Percentiles rank a stretch among this genome's conserved stretches.
Conservation (phyloP, 1,140 invertebrate species). For the Arctopsyche grandis region DNA sequence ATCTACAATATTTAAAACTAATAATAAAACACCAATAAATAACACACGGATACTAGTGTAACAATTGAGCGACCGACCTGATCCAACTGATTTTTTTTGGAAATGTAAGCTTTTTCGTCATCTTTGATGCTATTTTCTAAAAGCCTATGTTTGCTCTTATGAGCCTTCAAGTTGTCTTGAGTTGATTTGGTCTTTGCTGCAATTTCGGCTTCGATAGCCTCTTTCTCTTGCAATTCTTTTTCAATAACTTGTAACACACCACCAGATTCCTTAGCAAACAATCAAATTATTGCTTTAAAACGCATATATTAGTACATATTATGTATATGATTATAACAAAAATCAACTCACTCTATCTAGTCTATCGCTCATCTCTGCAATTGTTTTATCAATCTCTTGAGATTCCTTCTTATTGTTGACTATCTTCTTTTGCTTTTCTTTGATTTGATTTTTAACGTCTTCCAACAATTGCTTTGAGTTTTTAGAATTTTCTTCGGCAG, state of each 20-base stretch:
- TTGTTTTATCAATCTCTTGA: conserved; percentile 67
- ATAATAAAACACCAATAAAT: neutral
- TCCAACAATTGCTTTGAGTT: conserved; percentile 68
- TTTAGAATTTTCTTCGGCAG: conserved; percentile 65
- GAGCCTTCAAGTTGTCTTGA: conserved; percentile 75
- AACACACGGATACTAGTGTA: neutral
- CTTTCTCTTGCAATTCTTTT: conserved; percentile 70
- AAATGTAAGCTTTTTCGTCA: conserved; percentile 73
- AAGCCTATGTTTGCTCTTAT: conserved; percentile 77
- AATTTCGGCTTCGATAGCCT: conserved; percentile 76
- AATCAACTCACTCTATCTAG: conserved; percentile 68
- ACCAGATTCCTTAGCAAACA: conserved; percentile 70
- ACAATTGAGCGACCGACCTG: conserved; percentile 62
- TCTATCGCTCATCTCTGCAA: conserved; percentile 66
- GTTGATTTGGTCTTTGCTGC: conserved; percentile 75
- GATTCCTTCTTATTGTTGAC: conserved; percentile 67
- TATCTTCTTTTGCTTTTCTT: conserved; percentile 68
- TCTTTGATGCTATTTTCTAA: conserved; percentile 76
- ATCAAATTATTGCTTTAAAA: neutral
- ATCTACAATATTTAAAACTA: conserved; percentile 57
- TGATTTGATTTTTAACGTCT: conserved; percentile 66
- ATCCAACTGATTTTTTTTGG: conserved; percentile 75
- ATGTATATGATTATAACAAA: neutral
- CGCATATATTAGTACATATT: neutral
- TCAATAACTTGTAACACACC: conserved; percentile 75